These are phyloP conservation scores for Neolamprologus sp. DNA, from an alignment of 2,113 vertebrate species.

Conservation along the genomic window DNA sequence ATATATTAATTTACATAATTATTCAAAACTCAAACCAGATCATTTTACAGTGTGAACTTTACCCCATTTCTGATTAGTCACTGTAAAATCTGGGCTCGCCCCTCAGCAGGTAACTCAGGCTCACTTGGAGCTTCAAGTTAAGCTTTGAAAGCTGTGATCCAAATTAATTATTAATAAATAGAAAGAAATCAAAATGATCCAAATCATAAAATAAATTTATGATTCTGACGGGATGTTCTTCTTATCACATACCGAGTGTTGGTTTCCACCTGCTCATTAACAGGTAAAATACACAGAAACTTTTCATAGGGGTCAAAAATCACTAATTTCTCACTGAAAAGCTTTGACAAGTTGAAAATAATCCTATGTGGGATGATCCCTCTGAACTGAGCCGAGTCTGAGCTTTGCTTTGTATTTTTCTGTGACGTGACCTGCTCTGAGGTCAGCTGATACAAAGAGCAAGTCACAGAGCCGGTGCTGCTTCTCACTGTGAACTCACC, in stretches of 20 bases:
- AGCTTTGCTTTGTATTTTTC: background rate
- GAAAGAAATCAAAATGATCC: background rate
- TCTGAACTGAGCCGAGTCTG: background rate
- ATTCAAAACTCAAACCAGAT: background rate
- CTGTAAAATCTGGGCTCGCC: background rate
- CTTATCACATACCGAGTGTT: background rate
- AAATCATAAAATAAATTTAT: background rate
- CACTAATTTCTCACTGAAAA: background rate
- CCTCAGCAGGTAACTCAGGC: background rate
- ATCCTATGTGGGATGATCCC: background rate
- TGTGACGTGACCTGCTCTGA: background rate
- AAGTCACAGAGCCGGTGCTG: background rate
- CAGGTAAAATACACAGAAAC: background rate
- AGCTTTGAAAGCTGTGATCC: background rate
- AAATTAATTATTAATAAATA: background rate
- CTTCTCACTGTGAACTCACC: conserved; percentile 47
- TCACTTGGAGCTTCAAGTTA: background rate
- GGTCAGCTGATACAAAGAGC: background rate
- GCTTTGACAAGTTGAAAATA: background rate
- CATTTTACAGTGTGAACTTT: background rate
- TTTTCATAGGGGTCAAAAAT: background rate
- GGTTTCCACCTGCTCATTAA: background rate
- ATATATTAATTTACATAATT: background rate
- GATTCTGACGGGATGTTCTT: background rate
- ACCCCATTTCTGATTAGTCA: background rate